These are phyloP conservation scores for Andrena minutula DNA, from an alignment of 2,888 invertebrate genomes.

Conservation along the genomic window DNA sequence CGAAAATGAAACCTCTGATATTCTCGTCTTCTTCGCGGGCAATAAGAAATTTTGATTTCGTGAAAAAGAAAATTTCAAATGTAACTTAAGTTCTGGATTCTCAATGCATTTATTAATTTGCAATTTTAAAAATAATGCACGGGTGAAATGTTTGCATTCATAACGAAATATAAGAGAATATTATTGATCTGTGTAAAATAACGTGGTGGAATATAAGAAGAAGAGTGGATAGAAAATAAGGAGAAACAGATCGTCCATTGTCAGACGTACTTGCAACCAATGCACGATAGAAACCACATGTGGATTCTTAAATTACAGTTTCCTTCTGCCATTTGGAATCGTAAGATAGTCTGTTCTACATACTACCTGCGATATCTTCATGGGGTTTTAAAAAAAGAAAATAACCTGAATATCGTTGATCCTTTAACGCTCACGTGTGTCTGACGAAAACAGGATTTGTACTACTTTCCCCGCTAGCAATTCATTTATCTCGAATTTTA, in stretches of 20 bases:
- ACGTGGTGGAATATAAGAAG: too few species aligned
- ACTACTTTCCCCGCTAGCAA: too few species aligned
- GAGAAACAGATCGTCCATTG: background rate
- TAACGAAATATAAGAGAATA: background rate
- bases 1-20: conserved; percentile 5
- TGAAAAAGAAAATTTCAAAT: too few species aligned
- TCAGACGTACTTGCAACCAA: conserved; percentile 12
- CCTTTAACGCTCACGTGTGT: too few species aligned
- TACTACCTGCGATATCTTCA: background rate
- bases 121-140: too few species aligned
- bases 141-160: too few species aligned
- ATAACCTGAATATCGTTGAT: too few species aligned
- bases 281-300: too few species aligned
- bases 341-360: background rate
- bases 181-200: background rate
- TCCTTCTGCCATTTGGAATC: background rate
- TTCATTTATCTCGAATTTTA: too few species aligned
- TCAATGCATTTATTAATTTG: too few species aligned
- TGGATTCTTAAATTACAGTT: background rate
- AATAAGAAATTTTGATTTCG: background rate
- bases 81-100: too few species aligned
- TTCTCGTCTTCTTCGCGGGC: background rate
- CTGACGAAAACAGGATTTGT: too few species aligned
- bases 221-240: conserved; percentile 4
- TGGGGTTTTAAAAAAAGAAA: background rate